A percentile compares a stretch with the other conserved stretches of the same genome.
phyloP scores from a whole-genome alignment of 2,113 vertebrate genomes.

The Bufo bufo region DNA sequence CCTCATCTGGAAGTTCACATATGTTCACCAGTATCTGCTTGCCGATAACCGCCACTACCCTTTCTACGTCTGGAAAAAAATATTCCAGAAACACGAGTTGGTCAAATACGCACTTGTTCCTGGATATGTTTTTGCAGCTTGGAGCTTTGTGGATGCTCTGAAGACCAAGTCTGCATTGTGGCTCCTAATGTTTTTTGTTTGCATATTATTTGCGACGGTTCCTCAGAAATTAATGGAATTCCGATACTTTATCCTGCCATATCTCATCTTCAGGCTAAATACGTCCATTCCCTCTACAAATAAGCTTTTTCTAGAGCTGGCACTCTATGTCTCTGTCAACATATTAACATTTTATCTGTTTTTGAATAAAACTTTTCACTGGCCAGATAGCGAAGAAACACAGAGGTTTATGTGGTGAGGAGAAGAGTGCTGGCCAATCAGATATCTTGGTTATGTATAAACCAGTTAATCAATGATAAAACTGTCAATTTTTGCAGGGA shows the following conservation, averaged over 20 bases:
- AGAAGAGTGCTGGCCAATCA: background rate
- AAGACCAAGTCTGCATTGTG: slow-evolving; percentile 87
- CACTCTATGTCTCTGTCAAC: slow-evolving; percentile 83
- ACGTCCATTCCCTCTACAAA: slow-evolving; percentile 79
- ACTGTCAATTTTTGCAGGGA: background rate
- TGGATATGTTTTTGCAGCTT: slow-evolving; percentile 85
- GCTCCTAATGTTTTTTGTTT: slow-evolving; percentile 82
- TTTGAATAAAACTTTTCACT: slow-evolving; percentile 85
- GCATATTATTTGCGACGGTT: slow-evolving; percentile 78
- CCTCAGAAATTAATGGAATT: slow-evolving; percentile 96
- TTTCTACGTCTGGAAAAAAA: slow-evolving; percentile 91
- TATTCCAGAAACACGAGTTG: slow-evolving; percentile 85
- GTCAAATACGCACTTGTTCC: slow-evolving; percentile 86
- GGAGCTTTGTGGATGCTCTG: slow-evolving; percentile 87
- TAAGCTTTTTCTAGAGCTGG: slow-evolving; percentile 82
- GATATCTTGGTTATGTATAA: background rate
- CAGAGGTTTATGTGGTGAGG: slow-evolving; percentile 97
- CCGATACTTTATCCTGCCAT: slow-evolving; percentile 94
- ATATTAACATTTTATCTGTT: slow-evolving; percentile 85
- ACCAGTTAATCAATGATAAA: background rate
- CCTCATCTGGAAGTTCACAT: slow-evolving; percentile 91
- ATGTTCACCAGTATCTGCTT: slow-evolving; percentile 89
- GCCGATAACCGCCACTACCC: slow-evolving; percentile 95
- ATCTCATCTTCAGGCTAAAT: slow-evolving; percentile 90
- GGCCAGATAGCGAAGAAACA: slow-evolving; percentile 80